Conservation (phyloP, 2,888 invertebrate species). For the Cheilosia urbana region DNA sequence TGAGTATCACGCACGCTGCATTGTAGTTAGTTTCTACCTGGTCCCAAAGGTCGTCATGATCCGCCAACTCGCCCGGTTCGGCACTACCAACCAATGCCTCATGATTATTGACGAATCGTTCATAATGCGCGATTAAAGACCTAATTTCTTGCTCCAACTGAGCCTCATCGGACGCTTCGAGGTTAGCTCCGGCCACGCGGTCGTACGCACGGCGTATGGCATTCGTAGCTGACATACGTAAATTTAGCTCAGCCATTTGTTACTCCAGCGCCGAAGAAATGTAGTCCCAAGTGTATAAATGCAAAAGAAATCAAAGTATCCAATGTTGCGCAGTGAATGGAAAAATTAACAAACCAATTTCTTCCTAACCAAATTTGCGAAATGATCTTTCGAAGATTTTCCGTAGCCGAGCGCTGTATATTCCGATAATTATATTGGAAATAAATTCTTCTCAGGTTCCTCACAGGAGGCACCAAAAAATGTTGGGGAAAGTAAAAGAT, state of each 20-base stretch:
- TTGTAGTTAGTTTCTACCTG: no score
- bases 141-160: not conserved
- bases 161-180: not conserved
- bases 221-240: not conserved
- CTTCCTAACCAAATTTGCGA: no score
- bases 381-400: no score
- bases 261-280: not conserved
- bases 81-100: slow-evolving; percentile 14
- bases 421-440: no score
- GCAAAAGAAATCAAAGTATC: not conserved
- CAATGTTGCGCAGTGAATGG: not conserved
- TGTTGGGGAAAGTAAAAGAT: no score
- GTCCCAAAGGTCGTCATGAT: no score
- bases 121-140: no score
- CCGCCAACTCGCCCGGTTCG: not conserved
- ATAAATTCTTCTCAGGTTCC: no score
- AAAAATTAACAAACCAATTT: not conserved
- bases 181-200: slow-evolving; percentile 2
- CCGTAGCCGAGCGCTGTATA: no score
- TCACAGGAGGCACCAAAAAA: no score
- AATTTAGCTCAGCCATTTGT: slow-evolving; percentile 22
- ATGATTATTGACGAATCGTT: slow-evolving; percentile 21
- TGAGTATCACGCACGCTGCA: no score
- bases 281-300: not conserved
- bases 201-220: not conserved